phyloP scores from a whole-genome alignment of 2,113 vertebrate species.

The Ariopsis seemanni region DNA sequence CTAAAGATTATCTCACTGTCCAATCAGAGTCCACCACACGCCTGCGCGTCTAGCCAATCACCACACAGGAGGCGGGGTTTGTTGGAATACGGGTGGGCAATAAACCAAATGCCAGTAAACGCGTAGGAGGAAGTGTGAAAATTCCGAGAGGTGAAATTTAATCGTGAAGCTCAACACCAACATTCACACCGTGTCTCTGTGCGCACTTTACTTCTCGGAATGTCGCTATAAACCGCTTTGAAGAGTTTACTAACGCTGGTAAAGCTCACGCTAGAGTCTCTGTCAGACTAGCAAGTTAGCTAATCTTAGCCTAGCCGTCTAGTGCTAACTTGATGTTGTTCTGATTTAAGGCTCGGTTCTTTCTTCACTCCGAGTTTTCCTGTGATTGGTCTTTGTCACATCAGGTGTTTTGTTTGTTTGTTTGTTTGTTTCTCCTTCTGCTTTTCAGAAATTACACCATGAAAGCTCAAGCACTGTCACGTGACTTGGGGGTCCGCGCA shows the following conservation, averaged over 20 bases:
- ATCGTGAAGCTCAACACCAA: not conserved
- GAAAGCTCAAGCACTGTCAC: slow-evolving; percentile 42
- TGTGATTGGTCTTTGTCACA: not conserved
- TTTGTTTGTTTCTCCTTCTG: not conserved
- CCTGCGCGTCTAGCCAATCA: not conserved
- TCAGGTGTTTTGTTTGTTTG: not conserved
- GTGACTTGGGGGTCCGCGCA: slow-evolving; percentile 46
- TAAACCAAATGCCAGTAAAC: not conserved
- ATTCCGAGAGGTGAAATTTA: not conserved
- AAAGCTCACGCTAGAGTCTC: not conserved
- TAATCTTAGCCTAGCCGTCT: not conserved
- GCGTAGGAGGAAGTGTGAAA: not conserved
- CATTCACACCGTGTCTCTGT: not conserved
- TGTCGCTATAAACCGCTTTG: too few species aligned
- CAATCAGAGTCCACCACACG: not conserved
- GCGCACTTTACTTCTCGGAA: not conserved
- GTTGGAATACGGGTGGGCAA: not conserved
- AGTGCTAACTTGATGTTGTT: not conserved
- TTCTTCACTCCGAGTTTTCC: not conserved
- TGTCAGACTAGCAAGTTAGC: not conserved
- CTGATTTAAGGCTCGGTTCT: not conserved
- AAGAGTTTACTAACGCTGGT: not conserved
- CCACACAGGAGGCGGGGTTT: not conserved
- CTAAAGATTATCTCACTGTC: not conserved
- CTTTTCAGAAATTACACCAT: slow-evolving; percentile 39